phyloP scores from a whole-genome alignment of 2,888 invertebrate species.

The Monopis laevigella region DNA sequence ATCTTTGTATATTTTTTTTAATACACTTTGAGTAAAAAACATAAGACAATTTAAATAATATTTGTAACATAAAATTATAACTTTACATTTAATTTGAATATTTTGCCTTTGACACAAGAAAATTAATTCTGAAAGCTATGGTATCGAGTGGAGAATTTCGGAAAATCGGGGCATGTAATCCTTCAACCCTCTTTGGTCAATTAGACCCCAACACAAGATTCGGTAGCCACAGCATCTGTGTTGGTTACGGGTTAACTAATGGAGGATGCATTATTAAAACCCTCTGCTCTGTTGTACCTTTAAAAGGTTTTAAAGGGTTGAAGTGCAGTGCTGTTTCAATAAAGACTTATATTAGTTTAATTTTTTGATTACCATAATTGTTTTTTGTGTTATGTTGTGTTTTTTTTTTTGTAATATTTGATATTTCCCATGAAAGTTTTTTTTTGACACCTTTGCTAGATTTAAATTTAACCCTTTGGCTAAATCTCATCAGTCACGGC shows the following conservation, averaged over 20 bases:
- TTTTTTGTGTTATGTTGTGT: background rate
- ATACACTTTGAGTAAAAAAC: too few species aligned
- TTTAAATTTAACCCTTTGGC: conserved; percentile 22
- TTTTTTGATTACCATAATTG: background rate
- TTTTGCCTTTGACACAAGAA: conserved; percentile 16
- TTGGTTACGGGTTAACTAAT: conserved; percentile 49
- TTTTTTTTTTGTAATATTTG: background rate
- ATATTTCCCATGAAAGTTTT: background rate
- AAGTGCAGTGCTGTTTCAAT: conserved; percentile 16
- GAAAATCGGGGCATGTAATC: conserved; percentile 43
- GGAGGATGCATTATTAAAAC: conserved; percentile 62
- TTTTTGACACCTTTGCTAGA: conserved; percentile 5
- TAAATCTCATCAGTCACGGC: conserved; percentile 53
- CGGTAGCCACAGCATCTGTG: conserved; percentile 43
- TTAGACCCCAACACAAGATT: conserved; percentile 2
- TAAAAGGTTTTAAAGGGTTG: conserved; percentile 37
- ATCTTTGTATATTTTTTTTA: too few species aligned
- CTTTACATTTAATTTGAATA: too few species aligned
- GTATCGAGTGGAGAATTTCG: conserved; percentile 28
- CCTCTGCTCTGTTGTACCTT: conserved; percentile 22
- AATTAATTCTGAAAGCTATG: conserved; percentile 32
- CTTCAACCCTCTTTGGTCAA: conserved; percentile 39
- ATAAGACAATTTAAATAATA: too few species aligned
- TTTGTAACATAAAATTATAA: too few species aligned
- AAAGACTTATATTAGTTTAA: background rate